phyloP scores from a whole-genome alignment of 2,113 vertebrate genomes.

The Cottus gobio region DNA sequence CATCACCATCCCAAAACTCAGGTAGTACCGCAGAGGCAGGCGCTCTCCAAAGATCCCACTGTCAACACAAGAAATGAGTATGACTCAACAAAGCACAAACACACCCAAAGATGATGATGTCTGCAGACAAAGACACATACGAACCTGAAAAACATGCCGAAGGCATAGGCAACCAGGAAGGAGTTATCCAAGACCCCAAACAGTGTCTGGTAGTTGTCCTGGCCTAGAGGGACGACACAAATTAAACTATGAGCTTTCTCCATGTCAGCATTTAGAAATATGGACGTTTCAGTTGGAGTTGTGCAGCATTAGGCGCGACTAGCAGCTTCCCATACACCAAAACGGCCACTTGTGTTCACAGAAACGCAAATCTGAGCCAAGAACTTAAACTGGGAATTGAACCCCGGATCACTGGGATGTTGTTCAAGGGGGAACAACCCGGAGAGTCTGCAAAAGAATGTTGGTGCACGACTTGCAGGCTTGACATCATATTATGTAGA shows the following conservation, averaged over 20 bases:
- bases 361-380: not conserved
- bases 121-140: slow-evolving; percentile 15
- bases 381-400: too few species aligned
- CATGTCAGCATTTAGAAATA: not conserved
- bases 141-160: slow-evolving; percentile 98
- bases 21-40: slow-evolving; percentile 94
- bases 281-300: not conserved
- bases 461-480: too few species aligned
- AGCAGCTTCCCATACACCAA: not conserved
- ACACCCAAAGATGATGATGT: not conserved
- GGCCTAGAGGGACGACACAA: slow-evolving; percentile 80
- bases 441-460: too few species aligned
- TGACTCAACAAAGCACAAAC: not conserved
- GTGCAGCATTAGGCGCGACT: too few species aligned
- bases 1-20: slow-evolving; percentile 90
- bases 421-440: too few species aligned
- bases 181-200: slow-evolving; percentile 93
- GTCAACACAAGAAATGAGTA: slow-evolving; percentile 7
- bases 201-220: slow-evolving; percentile 91
- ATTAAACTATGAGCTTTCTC: not conserved
- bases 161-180: slow-evolving; percentile 95
- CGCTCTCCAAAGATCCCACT: slow-evolving; percentile 97
- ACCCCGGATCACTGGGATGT: too few species aligned
- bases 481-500: too few species aligned
- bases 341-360: not conserved